These are phyloP conservation scores for Caenorhabditis sulstoni DNA, from an alignment of 2,888 invertebrate genomes.

Conservation along the genomic window DNA sequence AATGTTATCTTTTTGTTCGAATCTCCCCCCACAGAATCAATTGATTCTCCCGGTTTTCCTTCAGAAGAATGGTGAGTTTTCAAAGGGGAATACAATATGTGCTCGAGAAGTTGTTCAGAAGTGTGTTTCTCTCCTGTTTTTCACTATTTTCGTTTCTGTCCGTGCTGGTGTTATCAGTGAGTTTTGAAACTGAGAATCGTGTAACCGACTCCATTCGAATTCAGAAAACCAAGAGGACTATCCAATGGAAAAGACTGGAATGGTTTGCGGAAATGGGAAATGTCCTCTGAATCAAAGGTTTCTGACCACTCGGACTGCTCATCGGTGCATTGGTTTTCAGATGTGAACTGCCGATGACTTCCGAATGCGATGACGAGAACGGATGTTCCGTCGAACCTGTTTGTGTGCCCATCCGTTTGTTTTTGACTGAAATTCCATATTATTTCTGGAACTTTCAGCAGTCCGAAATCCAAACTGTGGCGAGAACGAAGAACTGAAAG, in stretches of 20 bases:
- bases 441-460: slow-evolving; percentile 3
- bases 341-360: slow-evolving; percentile 22
- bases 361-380: slow-evolving; percentile 29
- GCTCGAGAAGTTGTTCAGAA: background rate
- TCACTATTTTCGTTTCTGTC: background rate
- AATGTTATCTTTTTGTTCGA: too few relatives aligned
- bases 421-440: background rate
- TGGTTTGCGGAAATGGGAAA: slow-evolving; percentile 13
- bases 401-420: slow-evolving; percentile 29
- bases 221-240: slow-evolving; percentile 29
- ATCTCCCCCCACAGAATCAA: too few relatives aligned
- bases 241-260: slow-evolving; percentile 13
- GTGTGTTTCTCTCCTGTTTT: slow-evolving; percentile 1
- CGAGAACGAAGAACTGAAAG: slow-evolving; percentile 39
- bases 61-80: too few relatives aligned
- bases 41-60: too few relatives aligned
- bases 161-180: slow-evolving; percentile 35
- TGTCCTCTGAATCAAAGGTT: slow-evolving; percentile 38
- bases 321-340: too few relatives aligned
- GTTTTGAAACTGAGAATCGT: background rate
- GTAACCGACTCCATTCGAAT: background rate
- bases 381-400: slow-evolving; percentile 11
- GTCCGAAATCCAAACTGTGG: slow-evolving; percentile 21
- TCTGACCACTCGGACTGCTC: too few relatives aligned
- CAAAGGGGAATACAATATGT: too few relatives aligned